A percentile compares a stretch with the other conserved stretches of the same genome.
Evolutionary conservation across 1,140 invertebrate species (phyloP).

Genomic region (Meloidogyne chitwoodi): DNA sequence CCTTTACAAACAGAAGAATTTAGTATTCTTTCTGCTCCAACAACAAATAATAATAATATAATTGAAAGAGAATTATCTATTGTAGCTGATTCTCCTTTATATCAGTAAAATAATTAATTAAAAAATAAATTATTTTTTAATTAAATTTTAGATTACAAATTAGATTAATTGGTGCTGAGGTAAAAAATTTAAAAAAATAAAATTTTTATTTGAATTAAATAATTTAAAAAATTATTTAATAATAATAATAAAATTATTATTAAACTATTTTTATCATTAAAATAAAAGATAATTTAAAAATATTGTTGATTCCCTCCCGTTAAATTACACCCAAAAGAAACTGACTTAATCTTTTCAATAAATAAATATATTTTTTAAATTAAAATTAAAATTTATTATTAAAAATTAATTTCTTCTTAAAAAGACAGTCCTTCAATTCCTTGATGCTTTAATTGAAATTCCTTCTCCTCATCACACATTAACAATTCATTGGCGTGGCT

Average conservation of each 20-base stretch:
- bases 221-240: too few species aligned
- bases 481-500: not conserved
- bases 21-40: conserved; percentile 1
- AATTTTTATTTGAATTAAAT: not conserved
- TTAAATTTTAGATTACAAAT: conserved; percentile 9
- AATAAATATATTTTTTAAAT: too few species aligned
- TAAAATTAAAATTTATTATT: too few species aligned
- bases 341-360: too few species aligned
- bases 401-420: too few species aligned
- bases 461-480: conserved; percentile 1
- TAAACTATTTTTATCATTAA: too few species aligned
- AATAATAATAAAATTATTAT: too few species aligned
- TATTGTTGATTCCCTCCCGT: too few species aligned
- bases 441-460: conserved; percentile 1
- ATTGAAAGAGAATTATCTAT: not conserved
- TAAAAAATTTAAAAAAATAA: not conserved
- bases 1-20: not conserved
- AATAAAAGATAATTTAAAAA: too few species aligned
- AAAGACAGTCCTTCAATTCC: conserved; percentile 12
- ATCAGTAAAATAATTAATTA: conserved; percentile 2
- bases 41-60: not conserved
- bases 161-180: conserved; percentile 10
- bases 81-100: conserved; percentile 12
- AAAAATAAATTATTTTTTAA: not conserved
- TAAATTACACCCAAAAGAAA: too few species aligned